Conservation (phyloP, 2,888 invertebrate species). For the Platycheirus rosarum region DNA sequence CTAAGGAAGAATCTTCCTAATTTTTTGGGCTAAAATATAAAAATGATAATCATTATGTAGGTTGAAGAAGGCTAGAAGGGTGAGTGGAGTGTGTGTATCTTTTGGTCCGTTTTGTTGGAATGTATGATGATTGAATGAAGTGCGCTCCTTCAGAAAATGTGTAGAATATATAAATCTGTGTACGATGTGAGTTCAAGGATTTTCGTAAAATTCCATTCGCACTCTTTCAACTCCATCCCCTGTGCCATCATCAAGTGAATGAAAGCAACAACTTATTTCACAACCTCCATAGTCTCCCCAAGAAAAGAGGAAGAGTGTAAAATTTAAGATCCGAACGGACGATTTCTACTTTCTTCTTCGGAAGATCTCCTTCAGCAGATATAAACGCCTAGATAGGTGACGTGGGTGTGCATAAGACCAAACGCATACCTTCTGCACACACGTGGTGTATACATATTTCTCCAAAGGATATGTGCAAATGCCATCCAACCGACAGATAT, state of each 20-base stretch:
- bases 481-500: constrained; percentile 70
- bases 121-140: constrained; percentile 74
- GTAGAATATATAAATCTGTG: constrained; percentile 72
- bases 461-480: constrained; percentile 61
- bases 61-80: background rate
- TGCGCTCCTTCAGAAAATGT: constrained; percentile 70
- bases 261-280: constrained; percentile 39
- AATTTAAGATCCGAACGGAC: constrained; percentile 61
- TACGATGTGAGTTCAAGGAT: constrained; percentile 69
- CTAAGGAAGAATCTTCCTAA: too few species aligned
- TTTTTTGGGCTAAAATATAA: constrained; percentile 35
- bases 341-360: constrained; percentile 39
- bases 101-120: constrained; percentile 63
- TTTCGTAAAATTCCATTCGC: constrained; percentile 61
- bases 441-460: background rate
- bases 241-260: constrained; percentile 24
- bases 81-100: background rate
- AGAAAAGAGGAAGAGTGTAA: constrained; percentile 52
- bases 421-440: background rate
- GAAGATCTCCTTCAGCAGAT: constrained; percentile 40
- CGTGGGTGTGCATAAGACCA: constrained; percentile 29
- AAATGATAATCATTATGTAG: constrained; percentile 71
- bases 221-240: constrained; percentile 12
- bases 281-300: too few species aligned
- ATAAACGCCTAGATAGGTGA: background rate